Base-by-base conservation (phyloP, 2,888 invertebrate genomes). In the Hylaea fasciaria region DNA sequence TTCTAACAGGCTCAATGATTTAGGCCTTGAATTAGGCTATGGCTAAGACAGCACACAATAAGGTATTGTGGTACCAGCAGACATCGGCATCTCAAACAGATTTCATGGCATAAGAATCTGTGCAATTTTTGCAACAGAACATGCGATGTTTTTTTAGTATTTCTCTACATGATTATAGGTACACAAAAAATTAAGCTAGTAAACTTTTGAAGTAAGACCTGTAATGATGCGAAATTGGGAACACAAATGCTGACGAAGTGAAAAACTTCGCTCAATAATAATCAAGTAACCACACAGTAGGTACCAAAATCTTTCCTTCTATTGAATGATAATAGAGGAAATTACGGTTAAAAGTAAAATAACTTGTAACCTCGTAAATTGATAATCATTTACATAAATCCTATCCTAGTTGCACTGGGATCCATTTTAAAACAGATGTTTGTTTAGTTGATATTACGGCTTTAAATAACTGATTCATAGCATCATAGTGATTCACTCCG, bases 381-480 rank as follows among this genome's bases (percentile, higher is more conserved):
- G 22, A 22, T 22, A 22, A 22, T n/a, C n/a, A n/a, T 22, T 22
- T 22, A 22, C 5, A 3, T 3, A 22, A 22, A 22, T 22, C 22
- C 22, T 22, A 5, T 22, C 3, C 22, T 5, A 37, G 3, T 37
- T 37, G 2, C 37, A 2, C 37, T 32, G 32, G 9, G 10, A 32
- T 32, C 32, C 32, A 9, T 7, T 32, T 32, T 32, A 32, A 40
- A 40, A 40, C 40, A 32, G 29, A 29, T 49, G 41, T 50, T 50
- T 60, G 54, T 59, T 44, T 48, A 52, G 43, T 35, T 41, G 22
- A 45, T 53, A 28, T 35, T 41, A 32, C 39, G 50, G 28, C 45
- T 49, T 59, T 59, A 60, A 60, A 54, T 60, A 58, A 52, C 54
- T 62, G 69, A 70, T 65, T 68, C 64, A 51, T 47, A 60, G 32